These are phyloP conservation scores for Dendrocopos noguchii DNA, from an alignment of 2,113 vertebrate species.

Conservation along the genomic window DNA sequence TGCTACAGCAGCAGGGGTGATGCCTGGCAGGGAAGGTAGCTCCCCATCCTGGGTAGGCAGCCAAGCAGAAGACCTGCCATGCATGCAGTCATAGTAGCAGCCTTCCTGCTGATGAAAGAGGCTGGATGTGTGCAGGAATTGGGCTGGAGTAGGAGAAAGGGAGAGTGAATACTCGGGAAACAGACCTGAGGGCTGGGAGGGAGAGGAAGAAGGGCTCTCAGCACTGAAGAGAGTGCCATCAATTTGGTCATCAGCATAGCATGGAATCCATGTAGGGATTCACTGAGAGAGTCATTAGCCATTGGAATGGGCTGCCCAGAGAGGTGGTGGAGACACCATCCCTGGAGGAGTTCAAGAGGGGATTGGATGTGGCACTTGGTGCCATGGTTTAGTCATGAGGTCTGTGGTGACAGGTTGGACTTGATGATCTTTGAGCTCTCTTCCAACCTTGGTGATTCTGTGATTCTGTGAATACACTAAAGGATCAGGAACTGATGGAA, in stretches of 20 bases:
- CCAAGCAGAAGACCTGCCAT: background rate
- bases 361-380: too few relatives aligned
- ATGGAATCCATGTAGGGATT: background rate
- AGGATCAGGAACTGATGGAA: background rate
- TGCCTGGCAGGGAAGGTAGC: background rate
- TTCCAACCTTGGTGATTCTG: too few relatives aligned
- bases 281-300: too few relatives aligned
- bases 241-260: background rate
- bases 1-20: fast-evolving
- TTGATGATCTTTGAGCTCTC: too few relatives aligned
- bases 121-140: fast-evolving
- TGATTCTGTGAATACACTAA: background rate
- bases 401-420: too few relatives aligned
- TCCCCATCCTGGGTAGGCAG: background rate
- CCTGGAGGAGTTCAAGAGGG: too few relatives aligned
- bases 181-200: fast-evolving
- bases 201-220: background rate
- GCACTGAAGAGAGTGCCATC: fast-evolving
- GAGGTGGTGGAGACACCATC: too few relatives aligned
- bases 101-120: background rate
- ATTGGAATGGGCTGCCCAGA: too few relatives aligned
- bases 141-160: background rate
- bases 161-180: background rate
- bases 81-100: fast-evolving
- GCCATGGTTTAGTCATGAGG: too few relatives aligned